Conservation (phyloP, 2,888 invertebrate genomes). For the Diabrotica balteata region DNA sequence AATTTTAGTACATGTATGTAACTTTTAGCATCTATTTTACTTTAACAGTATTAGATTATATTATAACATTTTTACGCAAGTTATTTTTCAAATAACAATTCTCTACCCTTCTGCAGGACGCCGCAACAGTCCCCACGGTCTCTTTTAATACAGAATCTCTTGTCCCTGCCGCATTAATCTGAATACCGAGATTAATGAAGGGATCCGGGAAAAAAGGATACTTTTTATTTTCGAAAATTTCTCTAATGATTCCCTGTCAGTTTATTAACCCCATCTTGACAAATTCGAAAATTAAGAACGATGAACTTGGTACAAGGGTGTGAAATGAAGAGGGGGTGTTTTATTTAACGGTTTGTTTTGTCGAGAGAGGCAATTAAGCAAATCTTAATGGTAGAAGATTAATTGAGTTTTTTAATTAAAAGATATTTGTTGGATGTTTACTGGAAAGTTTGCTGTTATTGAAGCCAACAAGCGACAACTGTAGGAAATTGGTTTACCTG, state of each 20-base stretch:
- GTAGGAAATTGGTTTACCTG: no score
- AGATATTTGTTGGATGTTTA: no score
- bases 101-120: no score
- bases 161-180: constrained; percentile 15
- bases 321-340: constrained; percentile 17
- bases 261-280: constrained; percentile 31
- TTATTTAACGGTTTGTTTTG: constrained; percentile 15
- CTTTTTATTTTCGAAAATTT: constrained; percentile 24
- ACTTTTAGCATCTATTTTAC: no score
- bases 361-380: constrained; percentile 1
- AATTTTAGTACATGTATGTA: no score
- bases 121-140: neutral
- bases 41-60: no score
- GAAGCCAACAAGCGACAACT: no score
- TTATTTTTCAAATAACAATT: no score
- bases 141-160: constrained; percentile 3
- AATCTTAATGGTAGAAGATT: neutral
- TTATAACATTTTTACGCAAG: no score
- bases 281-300: constrained; percentile 27
- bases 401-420: neutral
- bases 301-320: constrained; percentile 15
- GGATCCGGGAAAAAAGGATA: constrained; percentile 15
- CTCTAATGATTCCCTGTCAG: constrained; percentile 21
- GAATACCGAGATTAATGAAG: constrained; percentile 23
- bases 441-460: no score